Evolutionary conservation across 2,797 vertebrate genomes (phyloP).

Genomic region (Hafferia zeledoni): DNA sequence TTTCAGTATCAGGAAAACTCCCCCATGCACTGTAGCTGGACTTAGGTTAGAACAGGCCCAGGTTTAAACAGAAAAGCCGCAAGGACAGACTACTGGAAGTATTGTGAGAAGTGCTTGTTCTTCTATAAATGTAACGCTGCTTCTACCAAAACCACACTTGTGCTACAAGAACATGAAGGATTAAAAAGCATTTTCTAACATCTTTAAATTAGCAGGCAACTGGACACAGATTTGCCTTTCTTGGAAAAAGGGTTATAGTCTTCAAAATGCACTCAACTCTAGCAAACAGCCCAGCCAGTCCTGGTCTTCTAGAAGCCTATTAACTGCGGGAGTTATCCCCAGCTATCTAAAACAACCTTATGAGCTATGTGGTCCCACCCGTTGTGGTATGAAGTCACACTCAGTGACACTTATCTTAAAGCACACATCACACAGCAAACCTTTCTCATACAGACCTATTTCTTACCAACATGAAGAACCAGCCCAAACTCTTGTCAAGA

Average conservation of each 20-base stretch:
- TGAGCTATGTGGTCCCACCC: background rate
- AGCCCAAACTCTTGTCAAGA: background rate
- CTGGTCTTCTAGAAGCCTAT: background rate
- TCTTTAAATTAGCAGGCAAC: background rate
- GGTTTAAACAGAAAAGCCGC: background rate
- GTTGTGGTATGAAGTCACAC: background rate
- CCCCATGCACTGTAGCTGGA: background rate
- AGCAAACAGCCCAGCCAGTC: background rate
- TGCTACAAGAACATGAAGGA: background rate
- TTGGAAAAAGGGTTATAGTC: background rate
- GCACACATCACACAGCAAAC: background rate
- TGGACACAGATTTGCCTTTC: background rate
- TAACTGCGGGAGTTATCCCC: background rate
- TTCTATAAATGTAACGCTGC: fast-evolving
- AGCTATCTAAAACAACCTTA: background rate
- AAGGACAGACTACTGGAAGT: background rate
- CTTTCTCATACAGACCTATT: background rate
- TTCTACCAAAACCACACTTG: background rate
- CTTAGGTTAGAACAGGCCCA: background rate
- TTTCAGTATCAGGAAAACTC: slow-evolving; percentile 47
- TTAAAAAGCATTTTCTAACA: slow-evolving; percentile 5
- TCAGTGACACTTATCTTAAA: background rate
- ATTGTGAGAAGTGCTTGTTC: background rate
- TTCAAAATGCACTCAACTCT: background rate
- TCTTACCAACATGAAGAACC: background rate